phyloP scores from a whole-genome alignment of 2,797 vertebrate genomes.

The Phalanger gymnotis region DNA sequence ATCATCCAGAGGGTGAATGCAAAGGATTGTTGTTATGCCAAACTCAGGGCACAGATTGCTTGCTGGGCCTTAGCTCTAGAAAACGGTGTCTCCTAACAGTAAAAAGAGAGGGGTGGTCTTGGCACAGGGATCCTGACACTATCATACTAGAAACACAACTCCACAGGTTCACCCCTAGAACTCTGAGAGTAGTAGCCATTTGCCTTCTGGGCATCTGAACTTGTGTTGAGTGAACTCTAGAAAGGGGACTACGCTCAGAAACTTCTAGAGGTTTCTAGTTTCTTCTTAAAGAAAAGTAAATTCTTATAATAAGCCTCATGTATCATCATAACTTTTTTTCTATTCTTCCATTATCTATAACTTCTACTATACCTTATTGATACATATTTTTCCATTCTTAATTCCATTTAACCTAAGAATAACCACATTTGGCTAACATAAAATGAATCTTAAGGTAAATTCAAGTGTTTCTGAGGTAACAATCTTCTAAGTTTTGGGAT shows the following conservation, averaged over 20 bases:
- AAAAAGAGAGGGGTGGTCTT: no score
- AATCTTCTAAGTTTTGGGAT: no score
- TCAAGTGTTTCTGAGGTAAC: no score
- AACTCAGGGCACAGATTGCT: no score
- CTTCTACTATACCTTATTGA: neutral
- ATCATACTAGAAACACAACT: neutral
- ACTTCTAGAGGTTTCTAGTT: neutral
- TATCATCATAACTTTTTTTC: neutral
- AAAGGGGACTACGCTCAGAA: neutral
- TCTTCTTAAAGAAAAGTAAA: neutral
- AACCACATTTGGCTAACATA: no score
- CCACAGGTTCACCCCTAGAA: neutral
- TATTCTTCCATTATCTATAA: neutral
- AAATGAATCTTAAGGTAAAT: no score
- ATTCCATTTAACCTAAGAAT: neutral
- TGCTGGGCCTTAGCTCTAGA: no score
- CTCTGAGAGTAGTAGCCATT: neutral
- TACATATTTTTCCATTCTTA: neutral
- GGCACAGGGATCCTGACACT: no score
- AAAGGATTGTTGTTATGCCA: no score
- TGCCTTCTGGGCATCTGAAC: neutral
- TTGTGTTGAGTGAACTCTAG: neutral
- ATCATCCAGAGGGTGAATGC: no score
- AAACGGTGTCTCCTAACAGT: no score
- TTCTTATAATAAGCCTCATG: neutral